Percentiles rank a stretch among this genome's conserved stretches.
These are phyloP conservation scores for Aphelinus atriplicis DNA, from an alignment of 1,140 invertebrate species.

Conservation along the genomic window DNA sequence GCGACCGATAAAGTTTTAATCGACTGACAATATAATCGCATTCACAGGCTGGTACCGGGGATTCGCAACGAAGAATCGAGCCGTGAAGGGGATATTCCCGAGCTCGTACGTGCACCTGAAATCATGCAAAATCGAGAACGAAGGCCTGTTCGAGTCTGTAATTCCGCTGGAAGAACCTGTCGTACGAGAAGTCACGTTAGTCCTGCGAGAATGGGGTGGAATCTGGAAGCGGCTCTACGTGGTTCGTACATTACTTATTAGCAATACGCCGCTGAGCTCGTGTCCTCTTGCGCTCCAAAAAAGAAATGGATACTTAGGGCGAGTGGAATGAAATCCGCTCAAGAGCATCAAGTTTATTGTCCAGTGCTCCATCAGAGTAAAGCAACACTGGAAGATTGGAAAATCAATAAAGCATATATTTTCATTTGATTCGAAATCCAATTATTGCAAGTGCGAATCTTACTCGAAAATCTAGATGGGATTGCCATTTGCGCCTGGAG, in stretches of 20 bases:
- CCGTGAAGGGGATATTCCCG: slow-evolving; percentile 88
- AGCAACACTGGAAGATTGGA: no score
- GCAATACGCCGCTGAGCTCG: no score
- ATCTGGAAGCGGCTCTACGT: slow-evolving; percentile 92
- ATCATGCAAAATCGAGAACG: slow-evolving; percentile 80
- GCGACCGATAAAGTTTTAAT: background rate
- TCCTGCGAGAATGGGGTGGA: slow-evolving; percentile 90
- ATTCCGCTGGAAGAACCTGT: slow-evolving; percentile 85
- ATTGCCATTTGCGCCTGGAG: no score
- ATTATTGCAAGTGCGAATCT: no score
- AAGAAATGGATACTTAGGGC: no score
- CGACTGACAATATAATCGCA: background rate
- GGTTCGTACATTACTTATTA: slow-evolving; percentile 67
- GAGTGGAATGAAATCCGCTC: no score
- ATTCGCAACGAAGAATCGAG: slow-evolving; percentile 82
- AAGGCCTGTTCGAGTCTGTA: slow-evolving; percentile 76
- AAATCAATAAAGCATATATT: no score
- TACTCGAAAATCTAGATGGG: no score
- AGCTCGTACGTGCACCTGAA: slow-evolving; percentile 79
- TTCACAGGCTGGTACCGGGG: slow-evolving; percentile 86
- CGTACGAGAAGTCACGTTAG: slow-evolving; percentile 89
- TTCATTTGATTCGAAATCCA: no score
- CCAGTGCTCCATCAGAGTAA: no score
- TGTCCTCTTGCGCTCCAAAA: no score
- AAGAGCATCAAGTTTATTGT: no score